Evolutionary conservation across 2,113 vertebrate genomes (phyloP), one percentile per base, ranked within the genome.

Genomic region (Pitta sordida): DNA sequence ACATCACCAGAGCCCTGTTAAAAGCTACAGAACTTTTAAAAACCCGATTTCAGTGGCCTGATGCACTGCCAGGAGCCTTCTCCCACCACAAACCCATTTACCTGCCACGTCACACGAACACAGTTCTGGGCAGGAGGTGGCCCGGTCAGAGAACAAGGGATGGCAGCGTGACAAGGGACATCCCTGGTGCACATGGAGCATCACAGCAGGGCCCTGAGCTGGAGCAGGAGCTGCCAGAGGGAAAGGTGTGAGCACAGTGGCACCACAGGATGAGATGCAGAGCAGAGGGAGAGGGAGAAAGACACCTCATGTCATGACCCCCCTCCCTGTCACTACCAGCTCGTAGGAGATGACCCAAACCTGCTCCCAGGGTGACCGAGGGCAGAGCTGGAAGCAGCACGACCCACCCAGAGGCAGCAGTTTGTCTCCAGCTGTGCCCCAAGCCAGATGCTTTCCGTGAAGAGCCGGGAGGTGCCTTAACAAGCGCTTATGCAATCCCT

Each of bases 401-500:
- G 91, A 41, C 60, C 83, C 63, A 58, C 58, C 68, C 76, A 17
- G 41, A 32, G 7, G 52, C 74, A 89, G 62, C 58, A 69, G 83
- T 51, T 90, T 73, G 86, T 93, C 88, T 94, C 80, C 86, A 91
- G 84, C 88, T 51, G 14, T 92, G 92, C 83, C 92, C 94, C 89
- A 94, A 93, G 93, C 77, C 92, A 95, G 91, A 93, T 93, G 95
- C 89, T 79, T 75, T 7, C 27, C 60, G 52, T 2, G 58, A 95
- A 95, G 96, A 94, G 49, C 83, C 94, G 87, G 92, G 53, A 96
- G 89, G 89, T 92, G 92, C 96, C 81, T 92, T 93, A 95, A 90
- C 73, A 92, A 94, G 81, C 7, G 8, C 82, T 95, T 94, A 93
- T 87, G 95, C 95, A 96, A 94, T 76, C 49, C 70, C 46, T 86